Evolutionary conservation across 2,113 vertebrate genomes (phyloP).

Genomic region (Eubucco bourcierii): DNA sequence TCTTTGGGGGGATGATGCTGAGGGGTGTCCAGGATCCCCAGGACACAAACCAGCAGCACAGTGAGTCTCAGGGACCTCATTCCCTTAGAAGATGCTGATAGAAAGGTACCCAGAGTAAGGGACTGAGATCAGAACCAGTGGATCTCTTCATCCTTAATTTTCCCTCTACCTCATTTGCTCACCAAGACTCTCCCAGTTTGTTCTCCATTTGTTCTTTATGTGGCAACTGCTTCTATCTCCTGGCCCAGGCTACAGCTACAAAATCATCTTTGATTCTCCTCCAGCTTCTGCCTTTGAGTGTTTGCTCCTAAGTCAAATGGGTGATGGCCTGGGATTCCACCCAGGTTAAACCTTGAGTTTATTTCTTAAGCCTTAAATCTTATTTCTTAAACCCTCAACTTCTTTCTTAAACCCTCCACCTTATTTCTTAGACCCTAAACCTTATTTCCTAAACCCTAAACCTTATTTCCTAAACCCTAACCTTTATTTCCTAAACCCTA

Average conservation of each 20-base stretch:
- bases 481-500: no score
- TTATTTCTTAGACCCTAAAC: no score
- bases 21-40: neutral
- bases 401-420: no score
- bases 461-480: no score
- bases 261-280: neutral
- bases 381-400: no score
- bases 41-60: neutral
- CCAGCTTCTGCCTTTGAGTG: neutral
- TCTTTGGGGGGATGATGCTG: neutral
- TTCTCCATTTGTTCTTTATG: neutral
- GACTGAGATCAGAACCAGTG: neutral
- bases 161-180: neutral
- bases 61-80: neutral
- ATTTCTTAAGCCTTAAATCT: no score
- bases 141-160: neutral
- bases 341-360: no score
- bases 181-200: neutral
- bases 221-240: neutral
- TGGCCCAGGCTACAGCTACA: neutral
- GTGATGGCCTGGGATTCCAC: neutral
- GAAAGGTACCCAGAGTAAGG: neutral
- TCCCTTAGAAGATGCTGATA: neutral
- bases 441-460: no score
- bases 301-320: neutral